Evolutionary conservation across 2,888 invertebrate genomes (phyloP).

Genomic region (Cylloceria caligata): DNA sequence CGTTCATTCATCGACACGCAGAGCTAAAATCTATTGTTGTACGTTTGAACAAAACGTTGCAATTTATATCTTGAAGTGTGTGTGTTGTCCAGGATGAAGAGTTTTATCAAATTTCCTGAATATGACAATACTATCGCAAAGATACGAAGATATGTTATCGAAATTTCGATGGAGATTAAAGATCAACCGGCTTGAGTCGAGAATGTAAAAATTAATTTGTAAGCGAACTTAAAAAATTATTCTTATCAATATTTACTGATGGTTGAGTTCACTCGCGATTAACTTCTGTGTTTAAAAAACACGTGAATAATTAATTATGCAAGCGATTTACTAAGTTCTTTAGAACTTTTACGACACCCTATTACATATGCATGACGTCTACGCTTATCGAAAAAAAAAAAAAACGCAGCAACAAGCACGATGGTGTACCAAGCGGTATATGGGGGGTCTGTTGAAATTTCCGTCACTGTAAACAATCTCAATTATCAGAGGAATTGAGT

Average conservation of each 20-base stretch:
- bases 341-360: neutral
- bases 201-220: constrained; percentile 4
- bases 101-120: constrained; percentile 29
- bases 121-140: constrained; percentile 36
- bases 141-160: constrained; percentile 40
- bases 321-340: neutral
- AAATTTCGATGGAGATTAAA: constrained; percentile 18
- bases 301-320: neutral
- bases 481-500: constrained; percentile 55
- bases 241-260: neutral
- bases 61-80: constrained; percentile 4
- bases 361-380: constrained; percentile 5
- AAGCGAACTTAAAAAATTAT: neutral
- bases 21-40: constrained; percentile 11
- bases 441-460: constrained; percentile 52
- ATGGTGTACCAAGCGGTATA: neutral
- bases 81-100: neutral
- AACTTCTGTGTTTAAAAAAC: neutral
- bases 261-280: neutral
- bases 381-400: constrained; percentile 3
- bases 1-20: constrained; percentile 21
- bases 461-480: constrained; percentile 46
- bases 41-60: constrained; percentile 8
- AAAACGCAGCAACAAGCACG: neutral
- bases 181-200: neutral